These are phyloP conservation scores for Buphagus erythrorhynchus DNA, from an alignment of 2,797 vertebrate species.

Conservation along the genomic window DNA sequence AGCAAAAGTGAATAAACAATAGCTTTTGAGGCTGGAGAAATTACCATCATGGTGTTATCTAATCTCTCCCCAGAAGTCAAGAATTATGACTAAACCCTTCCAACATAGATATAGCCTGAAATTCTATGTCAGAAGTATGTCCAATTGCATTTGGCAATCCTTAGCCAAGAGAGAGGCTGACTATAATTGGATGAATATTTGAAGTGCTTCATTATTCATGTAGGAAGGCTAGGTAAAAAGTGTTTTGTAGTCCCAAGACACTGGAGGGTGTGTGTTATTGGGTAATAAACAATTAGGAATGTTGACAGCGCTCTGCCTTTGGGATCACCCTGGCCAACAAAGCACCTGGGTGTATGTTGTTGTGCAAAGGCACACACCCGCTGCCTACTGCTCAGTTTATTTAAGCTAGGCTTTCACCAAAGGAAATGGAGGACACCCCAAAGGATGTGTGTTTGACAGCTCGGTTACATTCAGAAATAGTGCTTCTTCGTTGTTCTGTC, in stretches of 20 bases:
- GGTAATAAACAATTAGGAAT: constrained; percentile 52
- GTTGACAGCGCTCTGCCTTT: constrained; percentile 50
- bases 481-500: background rate
- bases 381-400: constrained; percentile 53
- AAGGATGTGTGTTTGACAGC: background rate
- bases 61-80: constrained; percentile 47
- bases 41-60: constrained; percentile 27
- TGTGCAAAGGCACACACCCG: constrained; percentile 59
- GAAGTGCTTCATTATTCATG: constrained; percentile 57
- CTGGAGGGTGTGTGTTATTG: constrained; percentile 55
- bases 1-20: constrained; percentile 15
- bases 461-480: background rate
- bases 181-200: constrained; percentile 54
- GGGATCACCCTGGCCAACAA: constrained; percentile 24
- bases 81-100: constrained; percentile 55
- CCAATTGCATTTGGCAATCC: constrained; percentile 63
- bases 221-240: constrained; percentile 62
- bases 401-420: constrained; percentile 48
- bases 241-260: constrained; percentile 64
- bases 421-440: constrained; percentile 6
- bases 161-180: constrained; percentile 30
- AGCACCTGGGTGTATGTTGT: constrained; percentile 30
- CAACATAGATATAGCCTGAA: constrained; percentile 40
- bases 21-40: constrained; percentile 30
- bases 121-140: constrained; percentile 57